phyloP scores from a whole-genome alignment of 2,888 invertebrate genomes.

The Pterobdella sp. region DNA sequence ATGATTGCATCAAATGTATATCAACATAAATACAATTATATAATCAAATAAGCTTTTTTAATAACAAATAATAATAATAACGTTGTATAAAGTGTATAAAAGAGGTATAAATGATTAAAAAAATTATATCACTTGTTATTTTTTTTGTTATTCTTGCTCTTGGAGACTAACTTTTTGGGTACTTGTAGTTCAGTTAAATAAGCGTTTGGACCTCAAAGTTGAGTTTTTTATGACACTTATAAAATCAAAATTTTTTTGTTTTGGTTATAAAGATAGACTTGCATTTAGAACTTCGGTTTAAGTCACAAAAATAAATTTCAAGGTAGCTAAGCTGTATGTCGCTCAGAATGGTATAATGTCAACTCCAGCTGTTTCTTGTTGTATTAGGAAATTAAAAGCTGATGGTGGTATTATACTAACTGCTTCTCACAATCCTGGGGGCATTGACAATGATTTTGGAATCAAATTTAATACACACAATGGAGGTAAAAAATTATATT shows the following conservation, averaged over 20 bases:
- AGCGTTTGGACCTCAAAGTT: too few relatives aligned
- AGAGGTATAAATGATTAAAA: too few relatives aligned
- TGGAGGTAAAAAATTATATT: constrained; percentile 59
- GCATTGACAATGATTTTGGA: constrained; percentile 92
- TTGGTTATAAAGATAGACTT: neutral
- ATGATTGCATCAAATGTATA: too few relatives aligned
- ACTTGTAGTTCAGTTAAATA: too few relatives aligned
- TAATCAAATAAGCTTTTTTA: too few relatives aligned
- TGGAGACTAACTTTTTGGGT: too few relatives aligned
- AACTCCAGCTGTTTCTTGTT: constrained; percentile 89
- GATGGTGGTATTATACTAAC: constrained; percentile 90
- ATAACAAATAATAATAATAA: too few relatives aligned
- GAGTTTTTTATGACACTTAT: too few relatives aligned
- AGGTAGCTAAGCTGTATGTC: constrained; percentile 75
- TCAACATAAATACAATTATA: too few relatives aligned
- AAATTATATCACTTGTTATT: too few relatives aligned
- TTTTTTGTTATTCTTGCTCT: too few relatives aligned
- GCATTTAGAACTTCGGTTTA: constrained; percentile 9
- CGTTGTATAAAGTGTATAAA: too few relatives aligned
- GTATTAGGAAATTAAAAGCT: constrained; percentile 73
- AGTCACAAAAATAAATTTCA: constrained; percentile 40
- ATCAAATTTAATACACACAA: constrained; percentile 96
- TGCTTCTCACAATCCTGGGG: constrained; percentile 98
- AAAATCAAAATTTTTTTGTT: constrained; percentile 8
- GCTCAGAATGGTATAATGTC: constrained; percentile 91